A percentile compares a stretch with the other conserved stretches of the same genome.
Conservation (phyloP, 2,113 vertebrate species). For the Rhinopomastus cyanomelas region DNA sequence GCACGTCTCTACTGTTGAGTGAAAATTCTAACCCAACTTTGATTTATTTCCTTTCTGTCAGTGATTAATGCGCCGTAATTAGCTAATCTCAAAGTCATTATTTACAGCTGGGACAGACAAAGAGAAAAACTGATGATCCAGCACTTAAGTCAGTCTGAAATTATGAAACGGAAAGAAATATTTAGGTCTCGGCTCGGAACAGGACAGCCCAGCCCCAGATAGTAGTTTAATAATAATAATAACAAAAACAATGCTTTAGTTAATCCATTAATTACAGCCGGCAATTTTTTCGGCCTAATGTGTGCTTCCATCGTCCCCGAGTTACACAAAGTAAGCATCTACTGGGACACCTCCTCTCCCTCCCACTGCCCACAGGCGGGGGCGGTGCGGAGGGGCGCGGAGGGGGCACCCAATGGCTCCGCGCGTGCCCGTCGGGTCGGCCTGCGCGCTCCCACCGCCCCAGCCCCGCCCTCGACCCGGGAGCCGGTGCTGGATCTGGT, state of each 20-base stretch:
- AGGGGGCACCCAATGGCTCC: background rate
- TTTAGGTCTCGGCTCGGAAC: conserved; percentile 12
- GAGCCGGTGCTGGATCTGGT: background rate
- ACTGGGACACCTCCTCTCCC: background rate
- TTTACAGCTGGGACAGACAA: conserved; percentile 77
- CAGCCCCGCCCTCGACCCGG: background rate
- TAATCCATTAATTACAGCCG: background rate
- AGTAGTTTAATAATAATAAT: background rate
- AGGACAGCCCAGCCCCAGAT: background rate
- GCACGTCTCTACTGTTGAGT: conserved; percentile 57
- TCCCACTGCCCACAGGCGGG: accelerated
- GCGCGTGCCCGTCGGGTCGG: background rate
- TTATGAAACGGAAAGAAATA: conserved; percentile 54
- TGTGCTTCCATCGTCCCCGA: background rate
- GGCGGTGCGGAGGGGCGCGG: background rate
- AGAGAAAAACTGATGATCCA: conserved; percentile 73
- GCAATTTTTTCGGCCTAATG: background rate
- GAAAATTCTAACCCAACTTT: conserved; percentile 70
- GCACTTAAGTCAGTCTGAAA: conserved; percentile 70
- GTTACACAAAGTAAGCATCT: background rate
- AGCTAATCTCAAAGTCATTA: conserved; percentile 83
- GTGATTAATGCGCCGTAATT: conserved; percentile 85
- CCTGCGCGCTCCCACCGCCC: background rate
- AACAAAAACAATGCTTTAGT: background rate
- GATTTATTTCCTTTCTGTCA: conserved; percentile 81